These are phyloP conservation scores for Dasysyrphus albostriatus DNA, from an alignment of 2,888 invertebrate species.

Conservation along the genomic window DNA sequence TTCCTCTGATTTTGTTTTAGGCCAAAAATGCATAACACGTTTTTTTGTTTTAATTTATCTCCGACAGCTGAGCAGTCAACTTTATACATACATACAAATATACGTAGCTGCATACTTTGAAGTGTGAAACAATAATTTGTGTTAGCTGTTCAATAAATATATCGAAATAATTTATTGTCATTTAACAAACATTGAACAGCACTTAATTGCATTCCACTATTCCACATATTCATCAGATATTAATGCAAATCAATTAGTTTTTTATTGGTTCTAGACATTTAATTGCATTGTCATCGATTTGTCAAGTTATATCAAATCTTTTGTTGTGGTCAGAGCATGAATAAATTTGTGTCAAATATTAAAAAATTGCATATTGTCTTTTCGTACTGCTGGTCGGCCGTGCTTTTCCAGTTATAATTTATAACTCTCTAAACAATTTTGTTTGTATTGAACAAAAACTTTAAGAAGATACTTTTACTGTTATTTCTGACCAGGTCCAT, in stretches of 20 bases:
- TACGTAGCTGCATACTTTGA: not conserved
- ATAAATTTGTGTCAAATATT: conserved; percentile 21
- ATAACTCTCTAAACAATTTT: not conserved
- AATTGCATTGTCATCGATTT: conserved; percentile 47
- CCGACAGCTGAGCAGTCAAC: not conserved
- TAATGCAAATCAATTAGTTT: conserved; percentile 40
- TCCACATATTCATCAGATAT: conserved; percentile 14
- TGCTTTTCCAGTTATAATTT: not conserved
- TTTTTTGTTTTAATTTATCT: not conserved
- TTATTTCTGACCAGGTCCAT: not conserved
- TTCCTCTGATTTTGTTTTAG: too few species aligned
- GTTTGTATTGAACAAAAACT: not conserved
- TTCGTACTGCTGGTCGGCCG: not conserved
- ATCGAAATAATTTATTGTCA: not conserved
- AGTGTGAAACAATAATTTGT: not conserved
- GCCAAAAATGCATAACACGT: not conserved
- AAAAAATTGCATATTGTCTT: not conserved
- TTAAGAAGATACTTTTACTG: not conserved
- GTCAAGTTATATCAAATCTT: conserved; percentile 22
- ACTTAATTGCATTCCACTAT: conserved; percentile 24
- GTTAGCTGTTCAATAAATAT: not conserved
- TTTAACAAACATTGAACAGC: conserved; percentile 30
- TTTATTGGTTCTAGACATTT: conserved; percentile 38
- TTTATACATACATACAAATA: too few species aligned
- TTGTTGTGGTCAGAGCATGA: not conserved